Conservation (phyloP, 2,888 invertebrate species). For the Cheilosia grossa region DNA sequence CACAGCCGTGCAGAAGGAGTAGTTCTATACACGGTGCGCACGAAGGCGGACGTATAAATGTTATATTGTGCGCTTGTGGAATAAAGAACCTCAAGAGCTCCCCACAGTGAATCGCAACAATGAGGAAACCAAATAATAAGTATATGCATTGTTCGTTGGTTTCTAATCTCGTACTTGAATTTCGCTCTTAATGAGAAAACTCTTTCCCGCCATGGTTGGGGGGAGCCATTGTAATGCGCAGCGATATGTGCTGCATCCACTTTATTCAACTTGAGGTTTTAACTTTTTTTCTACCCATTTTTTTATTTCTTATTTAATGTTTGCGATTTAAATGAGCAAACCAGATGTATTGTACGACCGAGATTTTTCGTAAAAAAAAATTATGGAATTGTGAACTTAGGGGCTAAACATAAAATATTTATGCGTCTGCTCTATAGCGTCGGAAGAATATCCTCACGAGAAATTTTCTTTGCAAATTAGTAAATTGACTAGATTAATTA, state of each 20-base stretch:
- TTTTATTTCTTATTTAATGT: conserved; percentile 12
- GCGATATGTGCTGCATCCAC: conserved; percentile 46
- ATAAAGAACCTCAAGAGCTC: conserved; percentile 64
- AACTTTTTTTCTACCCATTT: not conserved
- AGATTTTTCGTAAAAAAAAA: not conserved
- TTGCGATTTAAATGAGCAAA: conserved; percentile 57
- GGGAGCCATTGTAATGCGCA: conserved; percentile 42
- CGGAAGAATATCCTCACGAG: no score
- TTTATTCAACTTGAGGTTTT: conserved; percentile 46
- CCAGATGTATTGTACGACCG: conserved; percentile 14
- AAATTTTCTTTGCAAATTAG: no score
- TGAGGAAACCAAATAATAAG: conserved; percentile 74
- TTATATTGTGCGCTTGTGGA: conserved; percentile 52
- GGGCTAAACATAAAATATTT: not conserved
- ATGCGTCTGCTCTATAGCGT: not conserved
- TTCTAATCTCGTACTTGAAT: conserved; percentile 74
- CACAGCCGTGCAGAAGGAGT: conserved; percentile 10
- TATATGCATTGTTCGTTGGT: conserved; percentile 70
- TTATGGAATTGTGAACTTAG: no score
- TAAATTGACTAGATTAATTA: no score
- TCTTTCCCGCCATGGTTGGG: conserved; percentile 49
- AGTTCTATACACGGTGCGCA: conserved; percentile 7
- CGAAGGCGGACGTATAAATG: conserved; percentile 1
- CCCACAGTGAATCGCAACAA: conserved; percentile 61
- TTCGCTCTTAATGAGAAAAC: conserved; percentile 73